Base-by-base conservation (phyloP, 2,888 invertebrate genomes). In the Eueremaeus valkanovi region DNA sequence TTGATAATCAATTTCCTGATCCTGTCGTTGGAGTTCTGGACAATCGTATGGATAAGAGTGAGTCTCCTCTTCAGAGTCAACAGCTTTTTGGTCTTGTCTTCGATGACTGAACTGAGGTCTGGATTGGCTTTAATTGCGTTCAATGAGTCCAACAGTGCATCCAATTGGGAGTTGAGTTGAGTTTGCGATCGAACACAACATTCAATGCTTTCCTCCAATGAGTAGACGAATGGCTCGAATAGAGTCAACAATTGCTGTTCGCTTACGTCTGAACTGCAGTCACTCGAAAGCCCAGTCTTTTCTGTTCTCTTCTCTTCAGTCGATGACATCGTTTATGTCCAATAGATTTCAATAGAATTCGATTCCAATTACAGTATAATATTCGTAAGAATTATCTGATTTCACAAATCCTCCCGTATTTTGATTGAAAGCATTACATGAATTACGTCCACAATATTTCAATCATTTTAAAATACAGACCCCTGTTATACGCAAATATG, bases 31-130 rank as follows among this genome's bases (percentile, higher is more conserved):
- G 74, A 21, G 24, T 76, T 76, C 36, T 76, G 76, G 11, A 76
- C n/a, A 66, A 76, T 66, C 16, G 74, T 76, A 42, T 76, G 76
- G 18, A 76, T 61, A 8, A 76, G 29, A 70, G 76, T 76, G 9
- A 76, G 45, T 55, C 72, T 36, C 11, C 76, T 63, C 58, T 74
- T 76, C 16, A 76, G 13, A 31, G 68, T n/a, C 21, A 70, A 31
- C 27, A 76, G 27, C 40, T 66, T 68, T 58, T 68, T 74, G n/a
- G 76, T 49, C 31, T 74, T 76, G 13, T 76, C 76, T 31, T 74
- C 70, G n/a, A 76, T 27, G 27, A 61, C 58, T 18, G 8, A 18
- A n/a, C 49, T 51, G 8, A 76, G 68, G 27, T 76, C 74, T 21
- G 40, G 31, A 24, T 55, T 74, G 11, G n/a, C 16, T 58, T 76